Base-by-base conservation (phyloP, 1,140 invertebrate species). In the Musca domestica region DNA sequence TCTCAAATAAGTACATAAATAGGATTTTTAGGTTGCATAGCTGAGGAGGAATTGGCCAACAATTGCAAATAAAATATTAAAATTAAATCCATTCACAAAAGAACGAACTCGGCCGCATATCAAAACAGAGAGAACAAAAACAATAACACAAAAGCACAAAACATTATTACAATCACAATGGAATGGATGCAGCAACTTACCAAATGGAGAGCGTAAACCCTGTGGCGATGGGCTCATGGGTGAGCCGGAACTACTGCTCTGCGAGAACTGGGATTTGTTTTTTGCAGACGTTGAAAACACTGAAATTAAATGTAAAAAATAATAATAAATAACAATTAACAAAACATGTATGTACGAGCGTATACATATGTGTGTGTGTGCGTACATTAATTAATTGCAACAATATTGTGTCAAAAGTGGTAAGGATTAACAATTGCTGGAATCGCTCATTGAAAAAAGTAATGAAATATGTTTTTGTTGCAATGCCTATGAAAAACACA, bases 231-330 rank as follows among this genome's bases (percentile, higher is more conserved):
- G 30, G 19, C 27, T 34, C 12, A 41, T 34, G n/a, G 48, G 48
- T 51, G 52, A 61, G 47, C 41, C 34, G n/a, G 66, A 23, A 67
- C 47, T 66, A 51, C 47, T 66, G 23, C 64, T 66, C 41, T 61
- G 56, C 3, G 56, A 61, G 49, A 27, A 27, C 17, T 25, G 41
- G 17, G 47, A 46, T 66, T 46, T 54, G 27, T 56, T 67, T 52
- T 67, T 67, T 49, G 49, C 23, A 17, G 65, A 67, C 25, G 49
- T 67, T 54, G 65, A 67, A 54, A 67, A 67, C 22, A 54, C 65
- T 67, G 65, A 54, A 67, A 67, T 9, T 3, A 66, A 17, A 6
- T 51, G 30, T 48, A 48, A 49, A n/a, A 58, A 34, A 19, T 9
- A 58, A 7, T 30, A 27, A 58, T 27, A 41, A 41, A 41, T 58